Evolutionary conservation across 2,888 invertebrate genomes (phyloP).

Genomic region (Epirrita christyi): DNA sequence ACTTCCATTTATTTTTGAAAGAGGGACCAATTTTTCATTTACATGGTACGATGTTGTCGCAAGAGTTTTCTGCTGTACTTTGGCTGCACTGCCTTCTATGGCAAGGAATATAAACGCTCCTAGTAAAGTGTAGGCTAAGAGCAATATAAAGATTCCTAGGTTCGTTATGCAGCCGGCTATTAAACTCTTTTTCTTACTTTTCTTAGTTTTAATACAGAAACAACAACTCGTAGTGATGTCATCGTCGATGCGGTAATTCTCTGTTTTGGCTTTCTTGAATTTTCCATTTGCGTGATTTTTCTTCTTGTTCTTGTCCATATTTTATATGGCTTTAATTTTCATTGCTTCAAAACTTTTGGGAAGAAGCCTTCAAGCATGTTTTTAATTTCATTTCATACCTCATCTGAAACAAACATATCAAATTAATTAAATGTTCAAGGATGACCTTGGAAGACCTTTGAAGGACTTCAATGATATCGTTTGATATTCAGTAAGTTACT

Average conservation of each 20-base stretch:
- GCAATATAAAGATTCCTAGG: slow-evolving; percentile 91
- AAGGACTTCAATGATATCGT: no score
- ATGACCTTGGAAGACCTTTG: background rate
- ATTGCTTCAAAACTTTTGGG: slow-evolving; percentile 20
- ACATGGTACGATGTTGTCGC: slow-evolving; percentile 79
- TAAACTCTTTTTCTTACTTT: slow-evolving; percentile 76
- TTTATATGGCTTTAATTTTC: slow-evolving; percentile 38
- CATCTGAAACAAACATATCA: slow-evolving; percentile 39
- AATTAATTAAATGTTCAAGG: slow-evolving; percentile 31
- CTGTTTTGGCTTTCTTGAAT: slow-evolving; percentile 73
- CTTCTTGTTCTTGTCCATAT: slow-evolving; percentile 79
- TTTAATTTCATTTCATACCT: slow-evolving; percentile 15
- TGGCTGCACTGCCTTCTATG: slow-evolving; percentile 89
- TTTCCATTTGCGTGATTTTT: slow-evolving; percentile 76
- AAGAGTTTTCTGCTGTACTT: slow-evolving; percentile 79
- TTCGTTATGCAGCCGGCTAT: slow-evolving; percentile 90
- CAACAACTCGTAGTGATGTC: slow-evolving; percentile 77
- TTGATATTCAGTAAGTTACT: no score
- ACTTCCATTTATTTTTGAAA: slow-evolving; percentile 67
- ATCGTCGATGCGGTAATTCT: slow-evolving; percentile 66
- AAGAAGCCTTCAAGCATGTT: slow-evolving; percentile 17
- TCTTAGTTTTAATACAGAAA: slow-evolving; percentile 78
- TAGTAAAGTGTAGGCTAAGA: slow-evolving; percentile 90
- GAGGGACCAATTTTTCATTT: slow-evolving; percentile 64
- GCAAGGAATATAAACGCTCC: slow-evolving; percentile 93